Base-by-base conservation (phyloP, 2,888 invertebrate genomes). In the Drosophila pseudotalamancana region DNA sequence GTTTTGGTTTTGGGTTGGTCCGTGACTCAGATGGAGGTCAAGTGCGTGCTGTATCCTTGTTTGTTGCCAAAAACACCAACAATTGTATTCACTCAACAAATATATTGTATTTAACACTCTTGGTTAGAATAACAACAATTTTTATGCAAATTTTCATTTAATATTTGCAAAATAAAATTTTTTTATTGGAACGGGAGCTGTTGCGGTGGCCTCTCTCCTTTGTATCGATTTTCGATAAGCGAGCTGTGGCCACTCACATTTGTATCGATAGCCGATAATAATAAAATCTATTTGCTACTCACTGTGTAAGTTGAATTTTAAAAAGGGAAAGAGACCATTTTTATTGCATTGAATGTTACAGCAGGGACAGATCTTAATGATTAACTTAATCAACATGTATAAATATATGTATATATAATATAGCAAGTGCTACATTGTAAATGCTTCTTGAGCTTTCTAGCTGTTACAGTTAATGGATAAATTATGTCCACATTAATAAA, bases 401-500 rank as follows among this genome's bases (percentile, higher is more conserved):
- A 53, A 32, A 59, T 48, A 59, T 42, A 32, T 16, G 21, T 21
- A 31, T 12, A 18, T 57, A 64, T 32, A 27, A 31, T 12, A 18
- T 57, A 64, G 35, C 56, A 42, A 65, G 27, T 9, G 35, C 23
- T 49, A 57, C 4, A 34, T 53, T 50, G 54, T 86, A 87, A 89
- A 87, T 89, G 88, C 86, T 67, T 71, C 9, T 87, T 89, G 88
- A 89, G 89, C 86, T 77, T 66, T 56, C 71, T 40, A 61, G 29
- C 14, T 31, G 18, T 61, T 39, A 27, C n/a, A 9, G 14, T 2
- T n/a, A 19, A 19, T 43, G 32, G 34, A 35, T 18, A 27, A 11
- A 6, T 8, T 11, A 11, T 6, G 14, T 19, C 4, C 11, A 9
- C 6, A 14, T 79, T 25, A 83, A 50, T 83, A 83, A 16, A 84